Conservation (phyloP, 2,113 vertebrate genomes). For the Pampusana beccarii region DNA sequence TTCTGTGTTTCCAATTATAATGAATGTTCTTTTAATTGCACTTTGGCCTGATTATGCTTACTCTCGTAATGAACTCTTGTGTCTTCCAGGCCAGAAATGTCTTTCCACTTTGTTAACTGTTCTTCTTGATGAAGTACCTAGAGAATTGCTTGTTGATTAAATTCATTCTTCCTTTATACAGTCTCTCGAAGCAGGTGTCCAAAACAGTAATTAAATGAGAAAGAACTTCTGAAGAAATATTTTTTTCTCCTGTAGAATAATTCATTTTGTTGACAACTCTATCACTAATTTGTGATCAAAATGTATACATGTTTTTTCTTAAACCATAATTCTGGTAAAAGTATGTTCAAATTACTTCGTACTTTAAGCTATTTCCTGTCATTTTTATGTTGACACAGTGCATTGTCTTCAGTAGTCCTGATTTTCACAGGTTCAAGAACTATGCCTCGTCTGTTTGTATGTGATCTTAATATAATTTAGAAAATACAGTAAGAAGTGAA, state of each 20-base stretch:
- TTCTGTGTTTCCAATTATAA: constrained; percentile 29
- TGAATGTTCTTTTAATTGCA: constrained; percentile 17
- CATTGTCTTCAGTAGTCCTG: neutral
- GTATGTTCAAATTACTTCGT: neutral
- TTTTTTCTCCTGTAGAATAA: neutral
- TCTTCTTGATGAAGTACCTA: constrained; percentile 51
- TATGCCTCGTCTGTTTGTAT: neutral
- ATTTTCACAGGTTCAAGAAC: neutral
- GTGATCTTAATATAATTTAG: neutral
- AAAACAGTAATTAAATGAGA: constrained; percentile 48
- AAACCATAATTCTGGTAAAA: neutral
- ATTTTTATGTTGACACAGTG: neutral
- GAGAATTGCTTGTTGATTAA: constrained; percentile 55
- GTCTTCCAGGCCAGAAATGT: constrained; percentile 39
- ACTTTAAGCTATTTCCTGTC: neutral
- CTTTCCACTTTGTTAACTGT: constrained; percentile 47
- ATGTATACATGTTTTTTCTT: neutral
- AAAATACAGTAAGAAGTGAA: neutral
- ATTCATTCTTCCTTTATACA: constrained; percentile 21
- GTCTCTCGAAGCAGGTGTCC: constrained; percentile 10
- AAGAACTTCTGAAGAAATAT: constrained; percentile 13
- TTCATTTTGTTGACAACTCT: neutral
- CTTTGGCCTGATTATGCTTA: constrained; percentile 29
- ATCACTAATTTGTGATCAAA: neutral
- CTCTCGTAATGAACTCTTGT: constrained; percentile 19